These are phyloP conservation scores for Pocota personata DNA, from an alignment of 2,888 invertebrate species.

Conservation along the genomic window DNA sequence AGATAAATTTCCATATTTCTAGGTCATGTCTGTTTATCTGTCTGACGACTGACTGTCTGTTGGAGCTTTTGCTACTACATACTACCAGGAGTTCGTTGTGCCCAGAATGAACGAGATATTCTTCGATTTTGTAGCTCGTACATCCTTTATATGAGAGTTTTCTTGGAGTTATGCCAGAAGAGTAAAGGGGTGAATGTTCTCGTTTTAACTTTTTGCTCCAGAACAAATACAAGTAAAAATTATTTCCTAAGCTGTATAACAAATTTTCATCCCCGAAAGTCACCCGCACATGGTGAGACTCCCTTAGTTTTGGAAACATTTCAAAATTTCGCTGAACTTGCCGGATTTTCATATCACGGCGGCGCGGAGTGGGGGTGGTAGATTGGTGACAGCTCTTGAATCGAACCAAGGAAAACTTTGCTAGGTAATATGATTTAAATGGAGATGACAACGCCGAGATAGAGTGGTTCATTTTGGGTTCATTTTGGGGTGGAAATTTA, in stretches of 20 bases:
- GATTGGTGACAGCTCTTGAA: constrained; percentile 53
- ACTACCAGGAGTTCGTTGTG: constrained; percentile 57
- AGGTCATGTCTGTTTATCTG: constrained; percentile 74
- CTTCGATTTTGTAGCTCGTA: constrained; percentile 32
- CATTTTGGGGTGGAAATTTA: constrained; percentile 40
- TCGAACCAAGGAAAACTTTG: constrained; percentile 51
- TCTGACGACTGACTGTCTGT: constrained; percentile 69
- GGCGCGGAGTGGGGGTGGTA: neutral
- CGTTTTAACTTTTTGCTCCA: neutral
- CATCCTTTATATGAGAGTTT: constrained; percentile 13
- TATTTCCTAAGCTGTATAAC: constrained; percentile 27
- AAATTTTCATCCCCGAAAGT: neutral
- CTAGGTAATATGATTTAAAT: constrained; percentile 73
- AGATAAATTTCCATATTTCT: constrained; percentile 68
- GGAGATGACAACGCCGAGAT: constrained; percentile 68
- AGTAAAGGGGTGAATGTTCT: constrained; percentile 64
- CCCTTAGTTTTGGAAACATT: constrained; percentile 19
- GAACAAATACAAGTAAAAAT: constrained; percentile 38
- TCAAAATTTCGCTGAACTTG: constrained; percentile 49
- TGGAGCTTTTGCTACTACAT: neutral
- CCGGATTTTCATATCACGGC: constrained; percentile 22
- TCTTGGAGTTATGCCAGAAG: constrained; percentile 62
- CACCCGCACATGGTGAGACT: neutral
- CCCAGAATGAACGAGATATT: constrained; percentile 28
- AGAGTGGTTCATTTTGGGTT: constrained; percentile 46